Base-by-base conservation (phyloP, 2,888 invertebrate genomes). In the Nebria brevicollis region DNA sequence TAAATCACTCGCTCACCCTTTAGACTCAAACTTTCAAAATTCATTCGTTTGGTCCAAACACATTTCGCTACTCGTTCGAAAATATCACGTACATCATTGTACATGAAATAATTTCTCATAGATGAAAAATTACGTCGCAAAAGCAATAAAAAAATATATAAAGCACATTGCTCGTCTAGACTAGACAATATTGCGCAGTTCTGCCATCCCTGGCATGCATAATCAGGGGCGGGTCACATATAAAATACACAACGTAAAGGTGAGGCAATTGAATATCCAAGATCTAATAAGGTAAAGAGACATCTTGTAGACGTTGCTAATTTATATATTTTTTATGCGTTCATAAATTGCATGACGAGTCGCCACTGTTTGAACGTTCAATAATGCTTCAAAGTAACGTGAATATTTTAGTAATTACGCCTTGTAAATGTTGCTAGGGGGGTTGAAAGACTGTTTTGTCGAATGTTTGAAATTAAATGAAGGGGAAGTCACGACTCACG, bases 371-470 rank as follows among this genome's bases (percentile, higher is more conserved):
- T 13, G 1, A 26, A 77, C 72, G 77, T 77, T 77, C 65, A 72
- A 77, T 77, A 77, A 72, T 72, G 43, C 34, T 34, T 75, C 72
- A 70, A 43, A 77, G 77, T 42, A 77, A 64, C 77, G 77, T 77
- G 77, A 77, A 77, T 77, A 77, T 77, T 77, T 77, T 77, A 77
- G 77, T 77, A 77, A 77, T 77, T 77, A 77, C 72, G 72, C 77
- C 77, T 70, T 42, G 77, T 77, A 72, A 77, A 77, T 54, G 68
- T 64, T 77, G 70, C 13, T 54, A 13, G 54, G 13, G 54, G 54
- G 70, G 77, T 70, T 64, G 15, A 54, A 41, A 20, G 66, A 34
- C 43, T 15, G 25, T 34, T 64, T 75, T 66, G 15, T 25, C 13
- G 15, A 76, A 77, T 77, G 68, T 65, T 66, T 66, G 66, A 54